These are phyloP conservation scores for Sebastes hubbsi DNA, from an alignment of 2,797 vertebrate species.

Conservation along the genomic window DNA sequence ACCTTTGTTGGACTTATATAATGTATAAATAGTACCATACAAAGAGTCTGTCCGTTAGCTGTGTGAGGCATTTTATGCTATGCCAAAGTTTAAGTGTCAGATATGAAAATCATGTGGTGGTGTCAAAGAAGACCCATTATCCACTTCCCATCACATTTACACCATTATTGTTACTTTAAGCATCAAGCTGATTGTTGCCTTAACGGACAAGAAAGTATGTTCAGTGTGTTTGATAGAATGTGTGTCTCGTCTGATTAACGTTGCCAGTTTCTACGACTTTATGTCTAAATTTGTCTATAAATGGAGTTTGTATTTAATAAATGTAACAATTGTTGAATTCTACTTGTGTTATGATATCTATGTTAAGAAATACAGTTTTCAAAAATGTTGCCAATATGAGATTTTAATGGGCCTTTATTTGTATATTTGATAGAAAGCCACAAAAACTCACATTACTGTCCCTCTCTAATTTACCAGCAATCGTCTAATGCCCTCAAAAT, in stretches of 20 bases:
- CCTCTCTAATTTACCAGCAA: not conserved
- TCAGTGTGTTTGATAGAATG: slow-evolving; percentile 54
- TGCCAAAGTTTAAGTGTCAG: slow-evolving; percentile 68
- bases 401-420: not conserved
- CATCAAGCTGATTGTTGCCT: slow-evolving; percentile 70
- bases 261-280: slow-evolving; percentile 52
- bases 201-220: slow-evolving; percentile 56
- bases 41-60: slow-evolving; percentile 28
- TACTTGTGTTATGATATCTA: not conserved
- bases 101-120: slow-evolving; percentile 27
- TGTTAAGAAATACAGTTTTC: not conserved
- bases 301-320: slow-evolving; percentile 61
- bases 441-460: not conserved
- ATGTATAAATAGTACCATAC: not conserved
- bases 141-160: slow-evolving; percentile 19
- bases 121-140: slow-evolving; percentile 21
- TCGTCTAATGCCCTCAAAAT: not conserved
- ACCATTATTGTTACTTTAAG: slow-evolving; percentile 41
- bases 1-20: slow-evolving; percentile 20
- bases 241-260: slow-evolving; percentile 21
- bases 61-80: slow-evolving; percentile 25
- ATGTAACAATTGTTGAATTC: slow-evolving; percentile 2
- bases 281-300: slow-evolving; percentile 50
- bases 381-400: not conserved
- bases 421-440: not conserved